phyloP scores from a whole-genome alignment of 1,140 invertebrate genomes.

The Globodera rostochiensis region DNA sequence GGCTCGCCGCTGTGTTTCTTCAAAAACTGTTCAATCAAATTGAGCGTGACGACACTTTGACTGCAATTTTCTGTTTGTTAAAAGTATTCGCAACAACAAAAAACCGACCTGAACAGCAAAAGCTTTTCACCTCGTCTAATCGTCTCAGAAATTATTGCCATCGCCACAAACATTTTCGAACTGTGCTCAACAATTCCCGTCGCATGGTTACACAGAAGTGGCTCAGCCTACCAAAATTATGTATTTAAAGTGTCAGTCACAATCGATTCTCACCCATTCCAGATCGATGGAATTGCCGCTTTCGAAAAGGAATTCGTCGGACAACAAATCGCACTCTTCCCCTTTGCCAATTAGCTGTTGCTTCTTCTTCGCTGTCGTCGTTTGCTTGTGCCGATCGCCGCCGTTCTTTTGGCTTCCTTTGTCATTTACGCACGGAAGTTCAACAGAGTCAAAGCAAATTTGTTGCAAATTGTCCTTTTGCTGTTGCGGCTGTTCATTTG shows the following conservation, averaged over 20 bases:
- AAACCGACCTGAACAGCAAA: slow-evolving; percentile 77
- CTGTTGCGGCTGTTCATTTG: not conserved
- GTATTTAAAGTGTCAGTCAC: slow-evolving; percentile 13
- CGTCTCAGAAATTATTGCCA: slow-evolving; percentile 87
- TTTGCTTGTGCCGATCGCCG: not conserved
- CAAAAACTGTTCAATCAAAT: slow-evolving; percentile 94
- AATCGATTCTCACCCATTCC: slow-evolving; percentile 29
- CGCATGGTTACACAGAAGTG: slow-evolving; percentile 17
- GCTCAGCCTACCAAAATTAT: slow-evolving; percentile 17
- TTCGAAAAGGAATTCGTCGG: slow-evolving; percentile 19
- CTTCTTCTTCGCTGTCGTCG: not conserved
- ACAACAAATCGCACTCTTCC: slow-evolving; percentile 5
- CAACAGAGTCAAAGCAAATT: not conserved
- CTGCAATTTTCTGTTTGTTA: slow-evolving; percentile 69
- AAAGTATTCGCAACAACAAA: not conserved
- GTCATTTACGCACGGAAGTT: not conserved
- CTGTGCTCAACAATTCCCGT: slow-evolving; percentile 79
- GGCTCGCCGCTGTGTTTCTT: slow-evolving; percentile 75
- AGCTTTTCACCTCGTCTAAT: slow-evolving; percentile 84
- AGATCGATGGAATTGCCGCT: slow-evolving; percentile 28
- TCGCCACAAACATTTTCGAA: slow-evolving; percentile 90
- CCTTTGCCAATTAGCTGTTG: not conserved
- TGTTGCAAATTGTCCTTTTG: not conserved
- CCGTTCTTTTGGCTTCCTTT: not conserved
- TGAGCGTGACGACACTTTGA: slow-evolving; percentile 87